A percentile compares a stretch with the other conserved stretches of the same genome.
phyloP scores from a whole-genome alignment of 2,888 invertebrate species.

The Vanessa cardui region DNA sequence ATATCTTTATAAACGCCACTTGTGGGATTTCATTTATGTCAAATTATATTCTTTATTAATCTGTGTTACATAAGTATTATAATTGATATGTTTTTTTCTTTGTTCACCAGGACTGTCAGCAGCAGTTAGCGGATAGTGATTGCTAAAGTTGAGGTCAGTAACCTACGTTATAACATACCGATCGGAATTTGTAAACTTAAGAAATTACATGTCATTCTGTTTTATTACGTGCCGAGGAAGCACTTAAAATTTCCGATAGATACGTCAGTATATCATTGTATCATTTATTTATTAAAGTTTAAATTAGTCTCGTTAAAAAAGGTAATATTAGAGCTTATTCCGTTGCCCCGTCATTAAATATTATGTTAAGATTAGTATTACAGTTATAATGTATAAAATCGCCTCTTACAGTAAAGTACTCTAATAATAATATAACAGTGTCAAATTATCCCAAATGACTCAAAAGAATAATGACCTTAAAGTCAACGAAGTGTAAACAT shows the following conservation, averaged over 20 bases:
- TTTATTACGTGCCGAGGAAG: conserved; percentile 77
- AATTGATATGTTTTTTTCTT: conserved; percentile 54
- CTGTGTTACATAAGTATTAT: conserved; percentile 11
- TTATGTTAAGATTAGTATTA: conserved; percentile 37
- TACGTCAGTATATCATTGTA: conserved; percentile 59
- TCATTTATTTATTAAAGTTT: conserved; percentile 68
- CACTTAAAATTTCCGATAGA: conserved; percentile 76
- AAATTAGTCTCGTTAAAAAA: conserved; percentile 50
- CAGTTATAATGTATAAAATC: not conserved
- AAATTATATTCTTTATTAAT: conserved; percentile 31
- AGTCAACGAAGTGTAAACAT: conserved; percentile 71
- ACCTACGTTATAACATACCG: conserved; percentile 66
- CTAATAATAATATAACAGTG: conserved; percentile 53
- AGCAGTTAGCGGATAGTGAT: conserved; percentile 65
- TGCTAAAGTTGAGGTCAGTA: conserved; percentile 73
- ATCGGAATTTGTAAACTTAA: conserved; percentile 78
- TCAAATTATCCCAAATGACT: conserved; percentile 59
- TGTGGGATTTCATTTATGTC: not conserved
- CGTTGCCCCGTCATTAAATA: conserved; percentile 38
- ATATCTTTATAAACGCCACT: not conserved
- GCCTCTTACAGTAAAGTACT: conserved; percentile 40
- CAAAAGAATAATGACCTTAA: conserved; percentile 59
- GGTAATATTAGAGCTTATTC: not conserved
- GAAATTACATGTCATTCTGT: conserved; percentile 78
- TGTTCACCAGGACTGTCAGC: conserved; percentile 67